Percentiles rank a stretch among this genome's conserved stretches.
Conservation (phyloP, 2,113 vertebrate species). For the Gymnorhina tibicen region DNA sequence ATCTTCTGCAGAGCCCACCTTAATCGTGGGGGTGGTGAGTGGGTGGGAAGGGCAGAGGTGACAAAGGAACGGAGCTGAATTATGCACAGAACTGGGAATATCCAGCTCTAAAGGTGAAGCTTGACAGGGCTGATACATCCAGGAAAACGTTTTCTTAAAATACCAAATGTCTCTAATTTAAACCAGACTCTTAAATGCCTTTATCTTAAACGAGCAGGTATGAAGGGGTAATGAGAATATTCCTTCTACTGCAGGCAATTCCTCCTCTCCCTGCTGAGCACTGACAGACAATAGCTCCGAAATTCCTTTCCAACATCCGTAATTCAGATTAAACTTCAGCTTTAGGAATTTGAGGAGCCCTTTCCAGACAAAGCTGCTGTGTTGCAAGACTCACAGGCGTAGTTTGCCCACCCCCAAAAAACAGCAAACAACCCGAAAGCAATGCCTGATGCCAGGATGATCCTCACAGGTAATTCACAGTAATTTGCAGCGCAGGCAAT, state of each 20-base stretch:
- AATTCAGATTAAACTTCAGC: neutral
- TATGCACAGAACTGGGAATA: neutral
- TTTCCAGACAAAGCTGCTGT: neutral
- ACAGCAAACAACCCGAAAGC: neutral
- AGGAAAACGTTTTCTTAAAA: neutral
- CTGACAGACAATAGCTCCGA: neutral
- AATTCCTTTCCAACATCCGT: neutral
- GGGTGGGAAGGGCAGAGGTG: neutral
- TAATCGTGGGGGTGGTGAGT: neutral
- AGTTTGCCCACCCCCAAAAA: neutral
- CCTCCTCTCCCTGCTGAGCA: neutral
- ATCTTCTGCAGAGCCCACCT: slow-evolving; percentile 13
- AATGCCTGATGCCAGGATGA: neutral
- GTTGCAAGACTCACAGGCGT: neutral
- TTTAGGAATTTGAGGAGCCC: neutral
- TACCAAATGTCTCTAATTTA: neutral
- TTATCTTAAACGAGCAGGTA: neutral
- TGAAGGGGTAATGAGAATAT: neutral
- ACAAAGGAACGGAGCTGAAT: neutral
- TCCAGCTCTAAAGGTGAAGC: neutral
- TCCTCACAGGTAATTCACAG: neutral
- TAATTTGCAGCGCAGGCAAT: neutral
- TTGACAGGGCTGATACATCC: neutral
- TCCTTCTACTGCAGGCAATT: neutral
- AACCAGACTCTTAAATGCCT: neutral